phyloP scores from a whole-genome alignment of 2,113 vertebrate genomes.

The Megaleporinus macrocephalus region DNA sequence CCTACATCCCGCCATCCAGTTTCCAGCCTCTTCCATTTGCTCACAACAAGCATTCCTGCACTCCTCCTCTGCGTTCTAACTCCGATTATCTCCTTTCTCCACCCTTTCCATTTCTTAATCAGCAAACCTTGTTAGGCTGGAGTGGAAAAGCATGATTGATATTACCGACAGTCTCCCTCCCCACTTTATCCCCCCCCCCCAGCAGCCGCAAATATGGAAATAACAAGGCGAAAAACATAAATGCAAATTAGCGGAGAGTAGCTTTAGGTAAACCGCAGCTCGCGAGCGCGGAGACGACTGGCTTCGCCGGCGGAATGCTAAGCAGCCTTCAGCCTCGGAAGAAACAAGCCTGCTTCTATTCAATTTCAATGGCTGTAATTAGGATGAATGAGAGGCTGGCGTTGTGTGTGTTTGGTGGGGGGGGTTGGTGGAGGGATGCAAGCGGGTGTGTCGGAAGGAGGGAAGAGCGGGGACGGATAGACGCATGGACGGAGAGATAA shows the following conservation, averaged over 20 bases:
- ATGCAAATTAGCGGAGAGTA: slow-evolving; percentile 60
- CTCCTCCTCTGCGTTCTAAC: neutral
- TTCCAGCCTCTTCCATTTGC: neutral
- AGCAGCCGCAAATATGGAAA: slow-evolving; percentile 57
- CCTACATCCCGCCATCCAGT: too few relatives aligned
- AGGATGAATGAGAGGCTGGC: slow-evolving; percentile 55
- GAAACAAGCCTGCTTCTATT: slow-evolving; percentile 60
- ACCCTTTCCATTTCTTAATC: slow-evolving; percentile 32
- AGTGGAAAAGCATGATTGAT: slow-evolving; percentile 56
- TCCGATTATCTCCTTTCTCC: slow-evolving; percentile 27
- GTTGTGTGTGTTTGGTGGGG: neutral
- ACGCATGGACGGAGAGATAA: slow-evolving; percentile 50
- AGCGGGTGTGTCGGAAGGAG: slow-evolving; percentile 22
- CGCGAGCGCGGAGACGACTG: slow-evolving; percentile 52
- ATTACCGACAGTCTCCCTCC: slow-evolving; percentile 19
- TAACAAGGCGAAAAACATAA: slow-evolving; percentile 57
- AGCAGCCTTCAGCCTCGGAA: slow-evolving; percentile 35
- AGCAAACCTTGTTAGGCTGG: slow-evolving; percentile 48
- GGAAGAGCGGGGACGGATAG: slow-evolving; percentile 35
- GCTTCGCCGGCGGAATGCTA: slow-evolving; percentile 56
- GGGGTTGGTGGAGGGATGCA: neutral
- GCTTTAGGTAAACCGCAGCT: slow-evolving; percentile 62
- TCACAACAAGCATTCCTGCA: too few relatives aligned
- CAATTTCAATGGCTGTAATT: slow-evolving; percentile 60
- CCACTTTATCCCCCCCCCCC: neutral